Base-by-base conservation (phyloP, 2,888 invertebrate genomes). In the Cetonia aurata region DNA sequence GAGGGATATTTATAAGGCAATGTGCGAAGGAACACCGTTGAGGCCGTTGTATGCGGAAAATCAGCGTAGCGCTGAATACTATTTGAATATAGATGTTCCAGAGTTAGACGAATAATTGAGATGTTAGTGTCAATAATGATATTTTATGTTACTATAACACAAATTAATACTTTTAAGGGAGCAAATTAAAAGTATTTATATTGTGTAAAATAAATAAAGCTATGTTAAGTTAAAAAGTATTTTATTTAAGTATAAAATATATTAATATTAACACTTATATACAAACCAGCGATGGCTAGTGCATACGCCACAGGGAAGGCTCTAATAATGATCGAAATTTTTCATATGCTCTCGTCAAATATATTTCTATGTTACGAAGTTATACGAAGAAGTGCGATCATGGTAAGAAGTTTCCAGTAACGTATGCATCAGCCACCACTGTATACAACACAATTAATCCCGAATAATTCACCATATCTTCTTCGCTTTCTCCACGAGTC, bases 1-100 rank as follows among this genome's bases (percentile, higher is more conserved):
- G 0, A 75, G 78, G 12, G 78, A 84, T 67, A 86, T 90, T 72
- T 79, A 85, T 74, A 76, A 81, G 0, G 80, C 82, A 69, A 77
- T 86, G 44, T 79, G 78, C 62, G 74, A 75, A 19, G 73, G 75
- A 25, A 37, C 70, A 33, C 41, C 68, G 2, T 70, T 78, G 15
- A 55, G 41, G 9, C 50, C 67, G 13, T 31, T 42, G 48, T 42
- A 60, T 48, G 6, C 25, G 37, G 3, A n/a, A 41, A 56, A 66
- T n/a, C 17, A 15, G 31, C 19, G 53, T 25, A 13, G 15, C 53
- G 8, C 33, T 19, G 17, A 60, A 52, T 67, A 60, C 59, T 71
- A 42, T 46, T 41, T 67, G 12, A 67, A 71, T 59, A 25, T 71
- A 17, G 52, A 71, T 33, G 59, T 71, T 52, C 71, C 71, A 1